phyloP scores from a whole-genome alignment of 2,888 invertebrate species.

The Malacosoma neustria region DNA sequence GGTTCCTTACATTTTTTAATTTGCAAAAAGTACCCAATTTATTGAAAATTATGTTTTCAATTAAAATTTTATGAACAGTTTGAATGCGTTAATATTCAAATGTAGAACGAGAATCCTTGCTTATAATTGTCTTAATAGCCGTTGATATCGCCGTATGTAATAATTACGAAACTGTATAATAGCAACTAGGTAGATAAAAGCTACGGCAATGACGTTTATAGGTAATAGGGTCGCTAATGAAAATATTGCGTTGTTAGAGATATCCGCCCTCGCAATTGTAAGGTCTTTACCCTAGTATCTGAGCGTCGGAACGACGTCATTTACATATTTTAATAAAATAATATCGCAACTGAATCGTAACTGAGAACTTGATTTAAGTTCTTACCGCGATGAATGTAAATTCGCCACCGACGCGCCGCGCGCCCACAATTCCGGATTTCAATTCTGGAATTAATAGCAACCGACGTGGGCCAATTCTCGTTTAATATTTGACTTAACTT shows the following conservation, averaged over 20 bases:
- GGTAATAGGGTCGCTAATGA: constrained; percentile 58
- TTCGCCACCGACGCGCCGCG: constrained; percentile 51
- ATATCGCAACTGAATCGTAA: constrained; percentile 75
- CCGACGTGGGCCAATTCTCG: constrained; percentile 61
- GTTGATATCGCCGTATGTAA: not conserved
- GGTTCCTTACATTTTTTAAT: not conserved
- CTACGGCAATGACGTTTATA: constrained; percentile 27
- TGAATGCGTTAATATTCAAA: not conserved
- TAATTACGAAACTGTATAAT: not conserved
- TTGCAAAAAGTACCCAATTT: not conserved
- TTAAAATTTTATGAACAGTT: not conserved
- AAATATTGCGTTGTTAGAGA: constrained; percentile 65
- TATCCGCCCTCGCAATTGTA: constrained; percentile 60
- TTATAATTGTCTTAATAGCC: not conserved
- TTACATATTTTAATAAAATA: constrained; percentile 76
- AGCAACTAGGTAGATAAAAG: not conserved
- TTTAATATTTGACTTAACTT: constrained; percentile 73
- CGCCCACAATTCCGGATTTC: constrained; percentile 72
- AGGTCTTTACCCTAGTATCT: constrained; percentile 61
- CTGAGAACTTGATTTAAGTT: constrained; percentile 75
- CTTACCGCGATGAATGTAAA: constrained; percentile 75
- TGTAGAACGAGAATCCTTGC: not conserved
- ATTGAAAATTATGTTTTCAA: not conserved
- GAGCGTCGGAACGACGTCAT: constrained; percentile 59
- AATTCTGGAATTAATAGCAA: constrained; percentile 73